These are phyloP conservation scores for Epinephelus coioides DNA, from an alignment of 2,797 vertebrate genomes.

Conservation along the genomic window DNA sequence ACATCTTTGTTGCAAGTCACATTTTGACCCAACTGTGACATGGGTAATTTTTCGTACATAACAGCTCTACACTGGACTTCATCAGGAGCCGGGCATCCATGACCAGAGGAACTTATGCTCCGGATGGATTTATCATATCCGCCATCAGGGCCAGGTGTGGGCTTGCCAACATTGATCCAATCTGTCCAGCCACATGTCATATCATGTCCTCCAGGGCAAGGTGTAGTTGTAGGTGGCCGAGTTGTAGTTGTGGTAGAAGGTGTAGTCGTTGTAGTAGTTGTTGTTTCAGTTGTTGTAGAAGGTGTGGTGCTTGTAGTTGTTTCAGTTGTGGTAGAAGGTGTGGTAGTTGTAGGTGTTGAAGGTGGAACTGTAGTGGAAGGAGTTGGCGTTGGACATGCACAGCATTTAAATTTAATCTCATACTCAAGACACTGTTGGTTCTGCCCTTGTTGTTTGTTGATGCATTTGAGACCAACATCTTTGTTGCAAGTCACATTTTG, in stretches of 20 bases:
- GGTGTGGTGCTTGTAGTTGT: neutral
- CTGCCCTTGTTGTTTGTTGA: conserved; percentile 51
- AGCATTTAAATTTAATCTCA: conserved; percentile 61
- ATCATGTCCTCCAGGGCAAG: neutral
- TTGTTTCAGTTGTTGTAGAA: neutral
- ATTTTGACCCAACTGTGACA: conserved; percentile 36
- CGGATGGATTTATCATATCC: conserved; percentile 44
- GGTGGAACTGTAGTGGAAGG: neutral
- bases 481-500: neutral
- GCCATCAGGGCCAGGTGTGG: conserved; percentile 35
- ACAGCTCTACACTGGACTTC: conserved; percentile 36
- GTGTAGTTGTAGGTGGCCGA: neutral
- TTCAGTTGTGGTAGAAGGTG: too few species aligned
- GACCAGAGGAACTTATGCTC: conserved; percentile 18
- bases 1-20: conserved; percentile 39
- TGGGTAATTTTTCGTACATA: conserved; percentile 7
- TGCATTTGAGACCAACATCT: conserved; percentile 50
- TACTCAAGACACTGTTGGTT: conserved; percentile 63
- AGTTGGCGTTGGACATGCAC: neutral
- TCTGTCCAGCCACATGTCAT: conserved; percentile 15
- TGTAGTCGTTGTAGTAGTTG: neutral
- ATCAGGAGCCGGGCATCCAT: conserved; percentile 12
- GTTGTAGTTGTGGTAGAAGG: neutral
- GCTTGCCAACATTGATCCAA: conserved; percentile 32
- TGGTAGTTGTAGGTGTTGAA: too few species aligned